Percentiles rank a stretch among this genome's conserved stretches.
phyloP scores from a whole-genome alignment of 1,140 invertebrate genomes.

The Daktulosphaira vitifoliae region DNA sequence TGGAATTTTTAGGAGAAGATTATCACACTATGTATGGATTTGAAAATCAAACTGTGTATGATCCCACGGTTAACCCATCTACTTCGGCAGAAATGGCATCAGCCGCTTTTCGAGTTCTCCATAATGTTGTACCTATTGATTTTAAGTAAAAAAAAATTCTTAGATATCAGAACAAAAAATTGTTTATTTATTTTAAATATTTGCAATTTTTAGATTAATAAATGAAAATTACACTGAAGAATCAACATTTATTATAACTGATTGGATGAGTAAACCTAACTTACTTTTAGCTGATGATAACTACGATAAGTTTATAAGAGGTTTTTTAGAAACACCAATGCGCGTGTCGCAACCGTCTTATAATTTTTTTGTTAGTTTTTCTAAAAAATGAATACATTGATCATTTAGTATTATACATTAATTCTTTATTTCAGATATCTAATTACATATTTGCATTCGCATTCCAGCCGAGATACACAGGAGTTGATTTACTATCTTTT shows the following conservation, averaged over 20 bases:
- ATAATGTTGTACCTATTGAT: not conserved
- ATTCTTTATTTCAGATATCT: conserved; percentile 22
- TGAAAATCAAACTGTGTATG: conserved; percentile 4
- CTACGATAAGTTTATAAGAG: conserved; percentile 13
- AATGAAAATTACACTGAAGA: not conserved
- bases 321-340: not conserved
- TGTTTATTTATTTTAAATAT: too few relatives aligned
- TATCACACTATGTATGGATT: not conserved
- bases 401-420: not conserved
- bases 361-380: conserved; percentile 13
- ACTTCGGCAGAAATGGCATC: not conserved
- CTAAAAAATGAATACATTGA: not conserved
- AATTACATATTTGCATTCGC: conserved; percentile 47
- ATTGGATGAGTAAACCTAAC: not conserved
- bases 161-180: too few relatives aligned
- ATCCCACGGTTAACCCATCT: not conserved
- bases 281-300: not conserved
- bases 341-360: not conserved
- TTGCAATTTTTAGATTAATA: not conserved
- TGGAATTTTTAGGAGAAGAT: not conserved
- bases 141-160: not conserved
- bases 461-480: conserved; percentile 50
- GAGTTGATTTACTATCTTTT: conserved; percentile 75
- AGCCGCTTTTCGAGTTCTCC: conserved; percentile 2
- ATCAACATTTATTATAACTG: not conserved